Conservation (phyloP, 2,888 invertebrate genomes). For the Coronaproctus castanopsis region DNA sequence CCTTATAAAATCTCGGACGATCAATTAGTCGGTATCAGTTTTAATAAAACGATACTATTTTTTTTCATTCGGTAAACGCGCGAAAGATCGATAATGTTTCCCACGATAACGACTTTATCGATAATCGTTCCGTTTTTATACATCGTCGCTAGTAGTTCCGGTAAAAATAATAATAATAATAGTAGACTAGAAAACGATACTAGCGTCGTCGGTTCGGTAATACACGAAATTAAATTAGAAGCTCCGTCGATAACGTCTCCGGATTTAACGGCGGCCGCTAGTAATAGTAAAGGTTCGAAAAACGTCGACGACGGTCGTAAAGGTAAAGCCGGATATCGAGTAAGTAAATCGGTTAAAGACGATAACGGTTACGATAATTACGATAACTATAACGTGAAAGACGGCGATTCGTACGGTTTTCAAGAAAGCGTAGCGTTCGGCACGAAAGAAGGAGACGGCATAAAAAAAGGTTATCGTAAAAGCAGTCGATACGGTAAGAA, state of each 20-base stretch:
- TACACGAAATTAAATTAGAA: conserved; percentile 3
- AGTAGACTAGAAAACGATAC: conserved; percentile 9
- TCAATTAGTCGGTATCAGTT: too few relatives aligned
- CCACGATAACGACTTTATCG: too few relatives aligned
- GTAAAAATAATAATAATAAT: too few relatives aligned
- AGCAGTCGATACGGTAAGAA: conserved; percentile 25
- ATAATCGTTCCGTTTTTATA: too few relatives aligned
- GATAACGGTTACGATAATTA: conserved; percentile 28
- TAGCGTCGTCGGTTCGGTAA: conserved; percentile 4
- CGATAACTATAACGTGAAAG: conserved; percentile 50
- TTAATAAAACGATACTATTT: too few relatives aligned
- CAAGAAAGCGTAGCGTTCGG: conserved; percentile 32
- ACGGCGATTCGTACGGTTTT: conserved; percentile 48
- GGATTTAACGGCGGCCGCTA: neutral
- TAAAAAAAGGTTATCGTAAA: conserved; percentile 19
- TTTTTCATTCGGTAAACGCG: too few relatives aligned
- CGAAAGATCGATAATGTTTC: too few relatives aligned
- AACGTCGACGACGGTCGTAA: neutral
- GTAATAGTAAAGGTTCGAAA: conserved; percentile 2
- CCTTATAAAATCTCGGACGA: too few relatives aligned
- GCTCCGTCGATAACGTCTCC: neutral
- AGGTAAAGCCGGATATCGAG: conserved; percentile 6
- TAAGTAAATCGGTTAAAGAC: conserved; percentile 10
- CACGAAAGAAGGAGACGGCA: conserved; percentile 7
- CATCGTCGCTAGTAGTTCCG: too few relatives aligned